Evolutionary conservation across 2,797 vertebrate species (phyloP), one percentile per base, ranked within the genome.

Genomic region (Manis pentadactyla): DNA sequence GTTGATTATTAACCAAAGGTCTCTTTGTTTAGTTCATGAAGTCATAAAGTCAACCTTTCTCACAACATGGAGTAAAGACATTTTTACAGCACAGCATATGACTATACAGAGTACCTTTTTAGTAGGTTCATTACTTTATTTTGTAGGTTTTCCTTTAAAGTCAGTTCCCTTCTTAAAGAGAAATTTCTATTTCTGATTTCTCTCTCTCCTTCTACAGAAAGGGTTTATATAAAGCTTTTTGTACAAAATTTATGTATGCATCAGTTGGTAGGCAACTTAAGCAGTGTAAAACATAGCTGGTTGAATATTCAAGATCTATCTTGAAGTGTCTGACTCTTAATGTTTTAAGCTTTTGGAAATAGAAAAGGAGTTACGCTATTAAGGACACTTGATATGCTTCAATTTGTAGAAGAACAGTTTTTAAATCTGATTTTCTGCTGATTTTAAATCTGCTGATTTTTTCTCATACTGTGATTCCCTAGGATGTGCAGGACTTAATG

Each of bases 91-190:
- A 64, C 4, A 64, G 42, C 21, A 74, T 93, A 21, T 75, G 59
- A 87, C 90, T 87, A 74, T 75, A 74, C 17, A 49, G 21, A 39
- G 7, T 87, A 55, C 90, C 63, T 96, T 96, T 92, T 94, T 74
- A 19, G 42, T 93, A 66, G 18, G 23, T 93, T 82, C n/a, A 7
- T 84, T 94, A 88, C 85, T 51, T 83, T 49, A 66, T 7, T 93
- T 42, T 69, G 4, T 89, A 87, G 53, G 23, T 90, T 94, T 74
- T 87, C 27, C 31, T 88, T 93, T 68, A 87, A 84, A 87, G 42
- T 86, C 1, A 27, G 3, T 88, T 75, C 14, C 34, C 37, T 90
- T 89, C 19, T 83, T 66, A 78, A 66, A 82, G 53, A 92, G 55
- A 63, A 87, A 57, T 94, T 79, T 69, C 25, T 85, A 49, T 74